A percentile compares a stretch with the other conserved stretches of the same genome.
Evolutionary conservation across 2,797 vertebrate genomes (phyloP).

Genomic region (Chelon labrosus): DNA sequence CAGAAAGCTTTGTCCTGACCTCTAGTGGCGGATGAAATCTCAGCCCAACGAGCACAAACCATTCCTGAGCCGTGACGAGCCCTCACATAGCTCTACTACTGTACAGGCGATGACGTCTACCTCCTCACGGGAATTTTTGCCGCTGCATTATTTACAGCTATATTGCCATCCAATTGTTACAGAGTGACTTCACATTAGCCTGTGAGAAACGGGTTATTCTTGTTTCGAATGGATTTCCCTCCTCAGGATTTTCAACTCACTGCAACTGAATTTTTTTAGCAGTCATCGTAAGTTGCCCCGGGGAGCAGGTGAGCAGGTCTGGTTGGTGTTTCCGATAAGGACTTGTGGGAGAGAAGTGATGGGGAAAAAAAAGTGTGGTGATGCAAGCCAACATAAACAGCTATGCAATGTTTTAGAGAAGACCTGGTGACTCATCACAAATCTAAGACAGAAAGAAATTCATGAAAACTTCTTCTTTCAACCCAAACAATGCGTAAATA

Average conservation of each 20-base stretch:
- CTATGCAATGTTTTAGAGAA: neutral
- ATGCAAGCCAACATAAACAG: neutral
- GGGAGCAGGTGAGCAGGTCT: slow-evolving; percentile 54
- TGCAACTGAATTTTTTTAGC: too few relatives aligned
- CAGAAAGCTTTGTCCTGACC: slow-evolving; percentile 20
- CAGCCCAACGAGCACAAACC: neutral
- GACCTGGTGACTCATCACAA: neutral
- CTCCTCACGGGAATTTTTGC: neutral
- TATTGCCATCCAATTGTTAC: neutral
- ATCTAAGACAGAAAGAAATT: neutral
- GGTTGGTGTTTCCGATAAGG: slow-evolving; percentile 55
- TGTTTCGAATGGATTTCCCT: slow-evolving; percentile 28
- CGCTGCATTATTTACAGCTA: slow-evolving; percentile 14
- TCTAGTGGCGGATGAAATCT: slow-evolving; percentile 28
- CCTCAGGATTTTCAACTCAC: neutral
- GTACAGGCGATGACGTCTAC: neutral
- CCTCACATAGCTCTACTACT: neutral
- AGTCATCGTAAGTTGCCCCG: neutral
- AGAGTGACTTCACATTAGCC: neutral
- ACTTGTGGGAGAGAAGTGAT: slow-evolving; percentile 39
- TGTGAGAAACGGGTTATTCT: slow-evolving; percentile 7
- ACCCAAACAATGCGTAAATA: too few relatives aligned
- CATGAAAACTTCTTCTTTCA: neutral
- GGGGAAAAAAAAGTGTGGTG: neutral
- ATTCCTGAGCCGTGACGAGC: slow-evolving; percentile 1